phyloP scores from a whole-genome alignment of 2,888 invertebrate species.

The Xestoiulus laeticollis region DNA sequence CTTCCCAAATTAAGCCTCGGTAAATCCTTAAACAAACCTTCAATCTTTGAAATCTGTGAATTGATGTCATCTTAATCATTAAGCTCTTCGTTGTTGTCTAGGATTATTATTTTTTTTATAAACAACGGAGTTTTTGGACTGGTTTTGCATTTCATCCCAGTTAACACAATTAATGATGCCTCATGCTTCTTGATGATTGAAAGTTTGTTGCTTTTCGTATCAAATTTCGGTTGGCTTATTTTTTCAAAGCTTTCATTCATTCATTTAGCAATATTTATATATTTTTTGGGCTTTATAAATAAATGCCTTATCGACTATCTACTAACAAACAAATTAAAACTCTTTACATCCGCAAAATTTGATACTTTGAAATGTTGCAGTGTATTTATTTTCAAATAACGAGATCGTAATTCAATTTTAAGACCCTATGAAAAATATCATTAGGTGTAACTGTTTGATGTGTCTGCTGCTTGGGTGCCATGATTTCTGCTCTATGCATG shows the following conservation, averaged over 20 bases:
- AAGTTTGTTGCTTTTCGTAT: not conserved
- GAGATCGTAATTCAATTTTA: no score
- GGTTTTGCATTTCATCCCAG: not conserved
- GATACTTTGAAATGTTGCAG: no score
- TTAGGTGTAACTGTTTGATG: no score
- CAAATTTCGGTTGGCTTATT: not conserved
- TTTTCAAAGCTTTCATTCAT: not conserved
- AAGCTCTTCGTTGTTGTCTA: not conserved
- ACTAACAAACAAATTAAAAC: not conserved
- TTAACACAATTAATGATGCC: not conserved
- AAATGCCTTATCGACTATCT: no score
- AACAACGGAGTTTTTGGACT: not conserved
- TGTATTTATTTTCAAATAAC: no score
- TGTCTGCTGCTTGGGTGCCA: no score
- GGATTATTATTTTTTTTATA: not conserved
- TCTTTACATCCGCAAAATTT: not conserved
- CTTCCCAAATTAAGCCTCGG: not conserved
- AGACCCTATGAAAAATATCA: no score
- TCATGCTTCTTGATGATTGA: not conserved
- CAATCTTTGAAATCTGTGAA: not conserved
- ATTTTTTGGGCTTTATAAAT: not conserved
- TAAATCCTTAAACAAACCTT: conserved; percentile 32
- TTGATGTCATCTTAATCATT: not conserved
- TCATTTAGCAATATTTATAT: not conserved
- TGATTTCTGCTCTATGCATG: no score